Evolutionary conservation across 2,888 invertebrate species (phyloP), one percentile per base, ranked within the genome.

Genomic region (Melinopterus prodromus): DNA sequence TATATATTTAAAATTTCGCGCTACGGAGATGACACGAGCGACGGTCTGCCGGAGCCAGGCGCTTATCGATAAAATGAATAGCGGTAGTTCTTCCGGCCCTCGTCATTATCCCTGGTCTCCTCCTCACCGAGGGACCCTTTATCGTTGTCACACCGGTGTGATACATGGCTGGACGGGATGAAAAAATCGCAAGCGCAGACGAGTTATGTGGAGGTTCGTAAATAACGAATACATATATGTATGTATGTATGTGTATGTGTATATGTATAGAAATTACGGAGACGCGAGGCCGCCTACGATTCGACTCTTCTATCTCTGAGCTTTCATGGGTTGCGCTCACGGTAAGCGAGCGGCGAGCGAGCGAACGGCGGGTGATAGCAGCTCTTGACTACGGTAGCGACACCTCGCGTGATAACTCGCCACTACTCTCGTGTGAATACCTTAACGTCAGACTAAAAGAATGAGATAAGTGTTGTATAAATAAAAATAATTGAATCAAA

Each of bases 1-100:
- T 70, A 77, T 79, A 81, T 80, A 80, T 83, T 82, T 82, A 82
- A 83, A 83, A 82, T 82, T 82, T 53, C 53, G 53, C 7, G 53
- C 53, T 72, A 78, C 78, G 79, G 76, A 80, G 81, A 80, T 80
- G 82, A 83, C 81, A 80, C 84, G 83, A 80, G 82, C 82, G 82
- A 83, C 84, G 86, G 53, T 53, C 53, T 53, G 53, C 9, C 53
- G 53, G 53, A 53, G 53, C 9, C 53, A 12, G 53, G 9, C 53
- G 53, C 53, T 86, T 87, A 87, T 87, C 86, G 84, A 85, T 85
- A 86, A 86, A 86, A 87, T 86, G 86, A 87, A 87, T 87, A 86
- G 86, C 85, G 81, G 81, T 82, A 83, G 84, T 84, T 84, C 85
- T 86, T 85, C 84, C 80, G 80, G 80, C 84, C 85, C 84, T 84